Evolutionary conservation across 1,140 invertebrate genomes (phyloP), one percentile per base, ranked within the genome.

Genomic region (honey bee (Apis mellifera)): DNA sequence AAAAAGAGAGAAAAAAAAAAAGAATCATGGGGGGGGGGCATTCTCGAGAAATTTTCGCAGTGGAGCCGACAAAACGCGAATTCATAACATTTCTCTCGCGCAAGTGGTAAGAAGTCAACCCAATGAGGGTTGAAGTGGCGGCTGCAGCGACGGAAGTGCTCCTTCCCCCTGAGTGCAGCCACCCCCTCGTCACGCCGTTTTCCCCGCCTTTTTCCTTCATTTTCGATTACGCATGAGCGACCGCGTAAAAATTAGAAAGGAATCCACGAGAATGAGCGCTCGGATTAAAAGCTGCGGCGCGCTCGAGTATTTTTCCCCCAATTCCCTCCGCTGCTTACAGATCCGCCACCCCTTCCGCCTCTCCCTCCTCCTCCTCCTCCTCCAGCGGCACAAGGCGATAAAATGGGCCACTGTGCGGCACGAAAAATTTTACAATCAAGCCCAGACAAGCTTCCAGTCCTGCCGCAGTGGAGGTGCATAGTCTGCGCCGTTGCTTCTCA

Each of bases 361-460:
- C 62, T 57, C 60, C 54, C 72, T 79, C 48, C 52, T 62, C 52
- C 60, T n/a, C 55, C 82, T 55, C 70, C 50, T 78, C 71, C 23
- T 69, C 8, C 66, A 62, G 69, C 79, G 66, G 69, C 79, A 68
- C 78, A 87, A 92, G 89, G 88, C 90, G 91, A 92, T 92, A 91
- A 91, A 92, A 92, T 89, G 91, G 87, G 89, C 88, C 86, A 90
- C 91, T 90, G 87, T 90, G 84, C 87, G 87, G 82, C 78, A 90
- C 90, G 88, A 88, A 91, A 91, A 91, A 91, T 92, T 92, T 91
- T 90, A 93, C 90, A 93, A 92, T 92, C 92, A 90, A 92, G 88
- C 89, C 87, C 89, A 91, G 90, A 90, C 90, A 89, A 86, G 90
- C 81, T 84, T n/a, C n/a, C n/a, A 84, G 87, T 89, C 81, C 80